Conservation (phyloP, 2,888 invertebrate genomes). For the Molorchus minor region DNA sequence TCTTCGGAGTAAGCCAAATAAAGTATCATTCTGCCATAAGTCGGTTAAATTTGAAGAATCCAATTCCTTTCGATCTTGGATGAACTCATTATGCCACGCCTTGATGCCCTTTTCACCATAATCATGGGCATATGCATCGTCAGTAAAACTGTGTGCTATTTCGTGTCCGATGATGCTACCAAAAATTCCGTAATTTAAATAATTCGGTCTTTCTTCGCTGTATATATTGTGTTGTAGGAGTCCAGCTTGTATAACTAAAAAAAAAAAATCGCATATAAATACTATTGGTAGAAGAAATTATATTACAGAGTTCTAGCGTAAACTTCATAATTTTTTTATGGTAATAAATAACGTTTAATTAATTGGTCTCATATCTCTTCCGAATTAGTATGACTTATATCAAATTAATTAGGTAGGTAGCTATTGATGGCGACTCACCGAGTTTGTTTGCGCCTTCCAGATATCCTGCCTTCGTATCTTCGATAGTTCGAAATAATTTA, state of each 20-base stretch:
- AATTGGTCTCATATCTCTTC: too few relatives aligned
- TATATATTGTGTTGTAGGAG: constrained; percentile 21
- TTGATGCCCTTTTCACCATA: background rate
- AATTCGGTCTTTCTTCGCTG: constrained; percentile 19
- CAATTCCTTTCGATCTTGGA: background rate
- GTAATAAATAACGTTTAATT: too few relatives aligned
- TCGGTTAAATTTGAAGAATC: background rate
- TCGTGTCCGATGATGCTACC: constrained; percentile 22
- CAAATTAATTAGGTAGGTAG: too few relatives aligned
- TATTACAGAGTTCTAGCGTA: too few relatives aligned
- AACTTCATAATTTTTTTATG: too few relatives aligned
- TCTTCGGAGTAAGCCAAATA: constrained; percentile 1
- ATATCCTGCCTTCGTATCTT: constrained; percentile 1
- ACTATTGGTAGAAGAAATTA: too few relatives aligned
- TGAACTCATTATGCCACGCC: background rate
- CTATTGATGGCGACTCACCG: background rate
- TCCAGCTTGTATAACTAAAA: constrained; percentile 18
- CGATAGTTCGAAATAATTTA: background rate
- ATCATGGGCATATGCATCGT: background rate
- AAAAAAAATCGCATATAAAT: too few relatives aligned
- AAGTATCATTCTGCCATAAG: constrained; percentile 18
- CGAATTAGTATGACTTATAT: too few relatives aligned
- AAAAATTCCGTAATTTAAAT: constrained; percentile 24
- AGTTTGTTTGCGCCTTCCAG: background rate
- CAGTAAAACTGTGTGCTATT: constrained; percentile 11